These are phyloP conservation scores for Syncerus caffer DNA, from an alignment of 2,797 vertebrate species.

Conservation along the genomic window DNA sequence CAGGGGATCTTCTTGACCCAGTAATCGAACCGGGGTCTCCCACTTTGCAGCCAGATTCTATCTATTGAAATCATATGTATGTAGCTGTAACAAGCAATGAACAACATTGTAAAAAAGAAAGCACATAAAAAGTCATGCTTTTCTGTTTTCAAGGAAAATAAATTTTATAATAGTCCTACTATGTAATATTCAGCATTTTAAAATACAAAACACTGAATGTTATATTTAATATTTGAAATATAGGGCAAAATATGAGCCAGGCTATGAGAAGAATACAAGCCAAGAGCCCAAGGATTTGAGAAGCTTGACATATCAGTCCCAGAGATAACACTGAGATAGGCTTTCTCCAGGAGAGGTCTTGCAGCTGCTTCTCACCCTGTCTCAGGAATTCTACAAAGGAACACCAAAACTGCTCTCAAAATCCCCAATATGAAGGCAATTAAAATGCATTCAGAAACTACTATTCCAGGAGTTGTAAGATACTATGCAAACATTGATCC, in stretches of 20 bases:
- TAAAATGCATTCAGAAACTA: neutral
- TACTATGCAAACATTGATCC: neutral
- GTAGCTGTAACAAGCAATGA: neutral
- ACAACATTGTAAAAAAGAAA: neutral
- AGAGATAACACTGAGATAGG: neutral
- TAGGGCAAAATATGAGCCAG: neutral
- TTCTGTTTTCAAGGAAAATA: neutral
- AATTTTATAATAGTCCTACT: neutral
- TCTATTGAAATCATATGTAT: neutral
- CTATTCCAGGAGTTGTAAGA: neutral
- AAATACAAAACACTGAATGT: neutral
- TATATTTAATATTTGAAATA: neutral
- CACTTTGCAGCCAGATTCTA: neutral
- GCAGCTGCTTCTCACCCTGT: neutral
- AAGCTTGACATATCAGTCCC: neutral
- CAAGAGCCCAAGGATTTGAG: neutral
- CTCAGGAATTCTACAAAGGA: neutral
- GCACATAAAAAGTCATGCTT: neutral
- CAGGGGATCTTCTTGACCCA: neutral
- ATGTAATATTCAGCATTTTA: neutral
- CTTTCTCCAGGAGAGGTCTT: neutral
- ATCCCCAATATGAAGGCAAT: neutral
- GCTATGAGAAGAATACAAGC: neutral
- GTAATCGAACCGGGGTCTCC: neutral
- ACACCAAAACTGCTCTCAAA: neutral